These are phyloP conservation scores for Dicaeum eximium DNA, from an alignment of 2,113 vertebrate species.

Conservation along the genomic window DNA sequence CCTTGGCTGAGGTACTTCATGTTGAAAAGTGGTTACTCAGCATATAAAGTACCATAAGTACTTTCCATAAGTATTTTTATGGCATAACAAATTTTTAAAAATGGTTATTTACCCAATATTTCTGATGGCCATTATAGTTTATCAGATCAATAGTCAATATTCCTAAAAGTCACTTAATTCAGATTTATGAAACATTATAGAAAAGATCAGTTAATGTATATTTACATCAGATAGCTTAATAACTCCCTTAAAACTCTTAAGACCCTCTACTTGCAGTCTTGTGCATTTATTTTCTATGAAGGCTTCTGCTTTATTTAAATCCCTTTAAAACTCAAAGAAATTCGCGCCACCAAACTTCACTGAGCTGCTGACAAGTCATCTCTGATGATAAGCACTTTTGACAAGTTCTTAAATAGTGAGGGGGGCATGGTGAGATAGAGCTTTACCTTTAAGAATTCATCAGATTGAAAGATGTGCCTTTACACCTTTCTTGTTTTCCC, in stretches of 20 bases:
- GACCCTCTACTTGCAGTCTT: background rate
- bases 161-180: slow-evolving; percentile 62
- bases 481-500: background rate
- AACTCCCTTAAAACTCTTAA: background rate
- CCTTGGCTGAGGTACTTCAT: slow-evolving; percentile 49
- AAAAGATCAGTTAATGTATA: slow-evolving; percentile 13
- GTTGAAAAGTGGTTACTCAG: slow-evolving; percentile 67
- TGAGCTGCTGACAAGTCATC: background rate
- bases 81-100: slow-evolving; percentile 10
- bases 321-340: background rate
- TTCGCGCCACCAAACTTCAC: background rate
- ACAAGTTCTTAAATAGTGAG: background rate
- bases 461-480: background rate
- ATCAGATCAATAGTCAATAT: slow-evolving; percentile 66
- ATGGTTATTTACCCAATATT: slow-evolving; percentile 59
- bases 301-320: background rate
- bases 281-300: background rate
- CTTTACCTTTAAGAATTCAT: background rate
- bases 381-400: background rate
- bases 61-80: slow-evolving; percentile 53
- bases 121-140: slow-evolving; percentile 38
- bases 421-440: background rate
- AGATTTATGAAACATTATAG: slow-evolving; percentile 47
- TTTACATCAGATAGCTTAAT: slow-evolving; percentile 31
- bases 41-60: slow-evolving; percentile 34